phyloP scores from a whole-genome alignment of 2,797 vertebrate genomes.

The Tadarida brasiliensis region DNA sequence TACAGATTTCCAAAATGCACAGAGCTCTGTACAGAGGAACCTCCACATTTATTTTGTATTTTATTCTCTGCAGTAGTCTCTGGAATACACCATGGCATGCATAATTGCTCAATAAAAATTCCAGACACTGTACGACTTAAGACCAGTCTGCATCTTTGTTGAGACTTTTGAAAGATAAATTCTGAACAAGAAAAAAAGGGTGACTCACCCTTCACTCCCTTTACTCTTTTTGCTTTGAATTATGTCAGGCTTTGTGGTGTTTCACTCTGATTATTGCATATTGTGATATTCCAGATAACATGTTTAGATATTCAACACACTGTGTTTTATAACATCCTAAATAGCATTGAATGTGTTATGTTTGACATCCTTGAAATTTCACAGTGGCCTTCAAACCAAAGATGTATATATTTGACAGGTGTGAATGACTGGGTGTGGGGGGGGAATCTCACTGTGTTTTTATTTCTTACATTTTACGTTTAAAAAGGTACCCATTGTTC shows the following conservation, averaged over 20 bases:
- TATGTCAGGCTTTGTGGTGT: background rate
- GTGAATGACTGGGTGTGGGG: background rate
- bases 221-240: slow-evolving; percentile 16
- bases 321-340: background rate
- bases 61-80: background rate
- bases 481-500: background rate
- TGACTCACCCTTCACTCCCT: background rate
- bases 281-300: background rate
- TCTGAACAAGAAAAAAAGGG: background rate
- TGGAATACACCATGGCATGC: background rate
- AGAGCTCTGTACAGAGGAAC: background rate
- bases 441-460: background rate
- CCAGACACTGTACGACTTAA: background rate
- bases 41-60: background rate
- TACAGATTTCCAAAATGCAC: background rate
- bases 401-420: background rate
- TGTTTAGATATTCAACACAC: background rate
- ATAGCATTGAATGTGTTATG: background rate
- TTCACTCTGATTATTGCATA: background rate
- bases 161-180: slow-evolving; percentile 24
- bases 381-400: background rate
- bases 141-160: background rate
- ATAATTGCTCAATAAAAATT: slow-evolving; percentile 48
- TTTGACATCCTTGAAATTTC: background rate
- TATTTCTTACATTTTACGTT: background rate